A percentile compares a stretch with the other conserved stretches of the same genome.
phyloP scores from a whole-genome alignment of 2,113 vertebrate genomes.

The Parus major region DNA sequence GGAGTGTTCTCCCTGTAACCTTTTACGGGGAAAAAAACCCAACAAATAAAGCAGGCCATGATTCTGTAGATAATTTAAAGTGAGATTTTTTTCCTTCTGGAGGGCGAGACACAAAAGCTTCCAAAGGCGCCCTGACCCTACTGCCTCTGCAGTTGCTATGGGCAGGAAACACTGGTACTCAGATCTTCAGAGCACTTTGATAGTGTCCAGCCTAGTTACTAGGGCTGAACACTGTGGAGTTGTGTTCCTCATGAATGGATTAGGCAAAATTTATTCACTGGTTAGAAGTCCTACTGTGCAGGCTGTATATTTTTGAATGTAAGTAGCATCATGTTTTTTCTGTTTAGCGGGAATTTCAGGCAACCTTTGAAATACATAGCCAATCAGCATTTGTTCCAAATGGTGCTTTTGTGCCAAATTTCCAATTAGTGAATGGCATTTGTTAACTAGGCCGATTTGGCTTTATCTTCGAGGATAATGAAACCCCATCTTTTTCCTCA shows the following conservation, averaged over 20 bases:
- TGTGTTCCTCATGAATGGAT: constrained; percentile 7
- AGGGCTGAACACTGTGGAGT: background rate
- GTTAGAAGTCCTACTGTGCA: constrained; percentile 31
- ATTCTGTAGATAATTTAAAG: background rate
- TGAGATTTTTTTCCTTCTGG: background rate
- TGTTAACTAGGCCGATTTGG: constrained; percentile 34
- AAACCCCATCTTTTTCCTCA: constrained; percentile 47
- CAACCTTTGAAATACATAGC: constrained; percentile 39
- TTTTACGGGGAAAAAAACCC: background rate
- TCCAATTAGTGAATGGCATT: constrained; percentile 39
- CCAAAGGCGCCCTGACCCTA: background rate
- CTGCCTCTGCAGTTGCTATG: constrained; percentile 1
- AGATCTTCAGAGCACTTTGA: background rate
- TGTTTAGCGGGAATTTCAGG: constrained; percentile 51
- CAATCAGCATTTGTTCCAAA: constrained; percentile 50
- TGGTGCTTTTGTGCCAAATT: constrained; percentile 52
- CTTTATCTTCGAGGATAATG: constrained; percentile 49
- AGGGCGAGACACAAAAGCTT: background rate
- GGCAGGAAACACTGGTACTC: background rate
- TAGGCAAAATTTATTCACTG: constrained; percentile 48
- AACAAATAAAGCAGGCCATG: background rate
- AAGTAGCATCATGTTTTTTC: constrained; percentile 43
- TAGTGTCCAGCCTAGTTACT: background rate
- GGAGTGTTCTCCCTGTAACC: background rate
- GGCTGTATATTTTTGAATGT: constrained; percentile 47